These are phyloP conservation scores for Cnemophilus loriae DNA, from an alignment of 2,113 vertebrate species.

Conservation along the genomic window DNA sequence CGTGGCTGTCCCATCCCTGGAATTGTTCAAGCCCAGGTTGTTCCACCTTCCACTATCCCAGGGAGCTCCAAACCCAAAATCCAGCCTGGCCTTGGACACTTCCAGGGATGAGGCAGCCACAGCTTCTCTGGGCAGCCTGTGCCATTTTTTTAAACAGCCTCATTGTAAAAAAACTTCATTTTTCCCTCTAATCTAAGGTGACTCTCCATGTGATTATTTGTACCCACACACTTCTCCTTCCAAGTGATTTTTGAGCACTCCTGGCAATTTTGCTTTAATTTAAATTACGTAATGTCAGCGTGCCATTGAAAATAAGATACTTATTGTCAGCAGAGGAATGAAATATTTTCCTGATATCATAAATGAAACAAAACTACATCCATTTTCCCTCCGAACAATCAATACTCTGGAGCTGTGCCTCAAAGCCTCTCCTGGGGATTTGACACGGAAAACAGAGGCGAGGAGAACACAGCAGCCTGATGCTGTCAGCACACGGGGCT, in stretches of 20 bases:
- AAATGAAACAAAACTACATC: constrained; percentile 24
- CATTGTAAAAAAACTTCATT: neutral
- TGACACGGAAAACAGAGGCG: neutral
- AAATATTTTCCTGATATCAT: neutral
- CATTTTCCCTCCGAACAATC: constrained; percentile 21
- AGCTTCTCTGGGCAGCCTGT: neutral
- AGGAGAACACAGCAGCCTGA: neutral
- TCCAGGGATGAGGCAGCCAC: neutral
- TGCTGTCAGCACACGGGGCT: neutral
- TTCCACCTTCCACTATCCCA: neutral
- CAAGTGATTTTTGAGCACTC: neutral
- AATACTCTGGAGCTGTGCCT: neutral
- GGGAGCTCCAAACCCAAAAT: neutral
- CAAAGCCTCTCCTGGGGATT: constrained; percentile 20
- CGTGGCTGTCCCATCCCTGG: neutral
- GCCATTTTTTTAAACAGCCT: neutral
- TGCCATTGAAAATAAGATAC: neutral
- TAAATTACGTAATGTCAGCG: neutral
- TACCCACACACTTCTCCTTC: neutral
- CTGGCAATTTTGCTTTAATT: constrained; percentile 26
- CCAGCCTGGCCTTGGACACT: neutral
- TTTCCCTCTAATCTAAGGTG: neutral
- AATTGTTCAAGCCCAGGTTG: neutral
- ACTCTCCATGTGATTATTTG: neutral
- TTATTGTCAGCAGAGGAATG: neutral